Evolutionary conservation across 2,113 vertebrate genomes (phyloP), one percentile per base, ranked within the genome.

Genomic region (Stictonetta naevosa): DNA sequence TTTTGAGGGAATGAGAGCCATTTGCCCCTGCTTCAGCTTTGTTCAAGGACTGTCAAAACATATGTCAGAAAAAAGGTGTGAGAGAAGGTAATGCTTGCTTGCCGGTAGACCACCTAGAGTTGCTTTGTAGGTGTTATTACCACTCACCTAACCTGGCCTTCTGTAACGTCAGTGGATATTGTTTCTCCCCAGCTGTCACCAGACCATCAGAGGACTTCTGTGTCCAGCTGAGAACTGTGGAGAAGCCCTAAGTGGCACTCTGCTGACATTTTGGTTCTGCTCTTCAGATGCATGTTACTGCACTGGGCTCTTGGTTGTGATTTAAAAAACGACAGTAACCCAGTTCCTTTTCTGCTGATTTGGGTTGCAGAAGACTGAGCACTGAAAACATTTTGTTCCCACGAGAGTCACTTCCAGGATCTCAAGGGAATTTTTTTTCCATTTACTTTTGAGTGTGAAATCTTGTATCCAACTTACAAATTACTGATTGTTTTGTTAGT

Each of bases 11-110:
- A 12, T 48, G 36, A 83, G 67, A 85, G 14, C 62, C 85, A n/a
- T 79, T 85, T 72, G 86, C 31, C 31, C n/a, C 79, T 92, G 62
- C 52, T 72, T 82, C 82, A 85, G n/a, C 42, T 88, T 67, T 93
- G 16, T 78, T 84, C n/a, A 74, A 77, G 55, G 52, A 36, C 21
- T 84, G 64, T 86, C 73, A 71, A 84, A 91, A 79, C n/a, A 64
- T 0, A 2, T 66, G 18, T 74, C n/a, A 77, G 81, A 50, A 56
- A 56, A 66, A 73, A 23, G 29, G 40, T 88, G 91, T 13, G 42
- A 76, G 59, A 74, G 58, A 73, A 76, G 26, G 44, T 63, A 78
- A 33, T 53, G 44, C 38, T 79, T 87, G 36, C 5, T 12, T n/a
- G 36, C 33, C 74, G 10, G 25, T 52, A n/a, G 60, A 75, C 42